phyloP scores from a whole-genome alignment of 2,113 vertebrate species.

The Gnathonemus longibarbis region DNA sequence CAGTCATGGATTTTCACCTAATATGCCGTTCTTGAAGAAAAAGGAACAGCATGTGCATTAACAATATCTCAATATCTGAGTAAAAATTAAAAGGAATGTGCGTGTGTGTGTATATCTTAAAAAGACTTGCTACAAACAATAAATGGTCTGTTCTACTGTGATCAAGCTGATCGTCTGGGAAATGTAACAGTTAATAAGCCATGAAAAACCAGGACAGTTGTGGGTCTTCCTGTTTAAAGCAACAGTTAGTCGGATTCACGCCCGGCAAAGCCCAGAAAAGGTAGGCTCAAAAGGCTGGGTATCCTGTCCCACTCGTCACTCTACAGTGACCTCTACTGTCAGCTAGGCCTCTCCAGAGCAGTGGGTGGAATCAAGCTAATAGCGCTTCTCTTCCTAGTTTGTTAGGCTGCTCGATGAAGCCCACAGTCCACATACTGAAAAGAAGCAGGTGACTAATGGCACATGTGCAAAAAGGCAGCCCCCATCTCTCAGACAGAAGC shows the following conservation, averaged over 20 bases:
- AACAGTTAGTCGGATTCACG: neutral
- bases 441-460: neutral
- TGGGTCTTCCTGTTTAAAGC: neutral
- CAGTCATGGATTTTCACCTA: neutral
- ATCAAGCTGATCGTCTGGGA: neutral
- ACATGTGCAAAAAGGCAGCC: neutral
- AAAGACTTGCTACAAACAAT: neutral
- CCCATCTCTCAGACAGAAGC: neutral
- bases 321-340: neutral
- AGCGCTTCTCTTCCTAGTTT: neutral
- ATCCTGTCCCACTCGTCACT: neutral
- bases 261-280: neutral
- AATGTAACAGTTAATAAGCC: neutral
- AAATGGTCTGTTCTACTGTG: neutral
- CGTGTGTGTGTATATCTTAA: neutral
- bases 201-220: neutral
- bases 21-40: neutral
- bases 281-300: neutral
- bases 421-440: neutral
- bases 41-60: neutral
- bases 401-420: neutral
- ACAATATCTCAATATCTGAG: neutral
- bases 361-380: neutral
- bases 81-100: neutral
- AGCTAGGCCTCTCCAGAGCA: neutral